Evolutionary conservation across 2,797 vertebrate species (phyloP).

Genomic region (Allobates femoralis): DNA sequence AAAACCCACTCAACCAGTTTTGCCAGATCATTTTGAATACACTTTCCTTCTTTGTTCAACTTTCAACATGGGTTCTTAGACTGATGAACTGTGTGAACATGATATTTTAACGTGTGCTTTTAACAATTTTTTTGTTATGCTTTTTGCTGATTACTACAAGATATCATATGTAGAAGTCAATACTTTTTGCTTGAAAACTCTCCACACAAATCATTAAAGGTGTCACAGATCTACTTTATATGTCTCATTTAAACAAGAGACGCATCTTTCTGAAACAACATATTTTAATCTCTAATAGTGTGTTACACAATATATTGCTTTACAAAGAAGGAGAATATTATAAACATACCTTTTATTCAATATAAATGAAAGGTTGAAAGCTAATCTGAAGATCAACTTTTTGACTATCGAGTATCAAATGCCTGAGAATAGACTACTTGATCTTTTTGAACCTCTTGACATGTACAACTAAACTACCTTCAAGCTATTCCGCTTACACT

Average conservation of each 20-base stretch:
- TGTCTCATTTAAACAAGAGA: neutral
- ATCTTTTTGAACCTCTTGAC: slow-evolving; percentile 61
- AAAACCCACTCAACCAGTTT: too few species aligned
- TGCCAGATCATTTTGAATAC: too few species aligned
- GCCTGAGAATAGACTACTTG: slow-evolving; percentile 51
- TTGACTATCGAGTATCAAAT: slow-evolving; percentile 40
- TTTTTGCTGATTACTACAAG: neutral
- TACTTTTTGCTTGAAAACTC: neutral
- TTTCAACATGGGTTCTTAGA: too few species aligned
- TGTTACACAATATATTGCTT: neutral
- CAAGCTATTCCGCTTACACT: slow-evolving; percentile 72
- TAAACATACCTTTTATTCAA: slow-evolving; percentile 17
- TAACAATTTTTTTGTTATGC: too few species aligned
- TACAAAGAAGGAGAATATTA: neutral
- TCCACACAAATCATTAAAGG: neutral
- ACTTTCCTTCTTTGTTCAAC: too few species aligned
- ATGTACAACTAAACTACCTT: slow-evolving; percentile 69
- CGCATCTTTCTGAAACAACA: neutral
- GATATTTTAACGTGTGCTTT: too few species aligned
- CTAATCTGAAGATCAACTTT: slow-evolving; percentile 9
- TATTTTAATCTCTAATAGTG: neutral
- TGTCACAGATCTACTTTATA: neutral
- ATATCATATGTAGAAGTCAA: neutral
- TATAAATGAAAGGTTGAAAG: slow-evolving; percentile 38
- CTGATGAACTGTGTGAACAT: too few species aligned